Evolutionary conservation across 1,140 invertebrate species (phyloP), one percentile per base, ranked within the genome.

Genomic region (Capitella teleta): DNA sequence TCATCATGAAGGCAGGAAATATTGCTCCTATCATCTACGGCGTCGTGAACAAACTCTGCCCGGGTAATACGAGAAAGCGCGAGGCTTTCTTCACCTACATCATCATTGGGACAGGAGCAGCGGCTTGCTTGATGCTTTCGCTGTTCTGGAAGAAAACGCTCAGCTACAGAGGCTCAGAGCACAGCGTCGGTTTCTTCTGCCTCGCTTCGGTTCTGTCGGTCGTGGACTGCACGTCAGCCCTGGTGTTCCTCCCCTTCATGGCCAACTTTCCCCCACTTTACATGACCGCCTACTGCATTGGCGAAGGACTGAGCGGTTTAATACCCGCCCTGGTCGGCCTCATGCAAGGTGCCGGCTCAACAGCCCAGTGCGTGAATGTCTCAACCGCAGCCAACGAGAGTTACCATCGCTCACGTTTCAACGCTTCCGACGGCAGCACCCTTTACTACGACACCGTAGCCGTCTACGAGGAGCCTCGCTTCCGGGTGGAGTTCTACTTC

Each of bases 171-270:
- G 62, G 67, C 0, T 46, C 21, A 14, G 19, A 57, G 16, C 82
- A 82, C 54, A 91, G 87, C 12, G 73, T 84, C 0, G 77, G 81
- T 0, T 76, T 94, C 1, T 76, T 93, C 1, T 61, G 77, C 14
- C 61, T 94, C 0, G 82, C 85, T 40, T 88, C 92, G 61, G 79
- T 83, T 48, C 77, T 87, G 28, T 82, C 88, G 0, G 65, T 90
- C 0, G 87, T 93, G 14, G 89, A 90, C 50, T 91, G 89, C 64
- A 93, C 88, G 0, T 91, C 88, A 55, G 91, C 90, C 0, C 89
- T 95, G 21, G 73, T 79, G 0, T 96, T 91, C 63, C 82, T 92
- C 60, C 90, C 90, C 0, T 94, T 86, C 64, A 85, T 95, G 82
- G 79, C 85, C 26, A 76, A 80, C 43, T 93, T 86, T 56, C 79